phyloP scores from a whole-genome alignment of 2,113 vertebrate species.

The Tapirus terrestris region DNA sequence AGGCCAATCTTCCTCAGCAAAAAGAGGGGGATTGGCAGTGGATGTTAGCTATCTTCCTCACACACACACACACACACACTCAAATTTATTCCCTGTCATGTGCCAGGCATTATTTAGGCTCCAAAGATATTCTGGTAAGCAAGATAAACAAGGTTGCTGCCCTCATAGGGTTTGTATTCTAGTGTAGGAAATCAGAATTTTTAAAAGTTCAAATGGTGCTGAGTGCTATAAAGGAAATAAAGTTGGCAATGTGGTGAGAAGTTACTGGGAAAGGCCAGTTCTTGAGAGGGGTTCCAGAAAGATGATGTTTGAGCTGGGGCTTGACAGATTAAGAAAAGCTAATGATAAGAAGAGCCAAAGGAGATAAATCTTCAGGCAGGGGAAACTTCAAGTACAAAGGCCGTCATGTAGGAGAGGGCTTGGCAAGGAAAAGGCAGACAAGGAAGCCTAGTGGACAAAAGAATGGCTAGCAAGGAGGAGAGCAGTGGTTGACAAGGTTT shows the following conservation, averaged over 20 bases:
- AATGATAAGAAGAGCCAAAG: neutral
- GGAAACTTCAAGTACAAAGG: neutral
- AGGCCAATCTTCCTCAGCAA: too few species aligned
- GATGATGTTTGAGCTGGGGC: neutral
- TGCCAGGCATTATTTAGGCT: neutral
- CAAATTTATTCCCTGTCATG: neutral
- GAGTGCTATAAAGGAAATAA: neutral
- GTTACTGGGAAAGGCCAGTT: neutral
- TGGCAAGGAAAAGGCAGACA: neutral
- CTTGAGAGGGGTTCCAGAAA: neutral
- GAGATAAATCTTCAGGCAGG: neutral
- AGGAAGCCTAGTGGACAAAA: neutral
- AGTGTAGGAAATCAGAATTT: neutral
- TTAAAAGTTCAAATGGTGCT: neutral
- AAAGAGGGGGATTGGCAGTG: too few species aligned
- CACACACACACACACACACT: too few species aligned
- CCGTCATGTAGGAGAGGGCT: neutral
- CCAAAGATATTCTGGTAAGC: neutral
- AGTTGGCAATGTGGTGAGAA: neutral
- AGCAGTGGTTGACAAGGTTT: neutral
- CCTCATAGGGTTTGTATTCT: neutral
- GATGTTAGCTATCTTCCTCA: too few species aligned
- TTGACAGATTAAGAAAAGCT: neutral
- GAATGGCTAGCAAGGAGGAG: neutral
- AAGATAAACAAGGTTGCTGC: neutral